These are phyloP conservation scores for Drosophila acutilabella DNA, from an alignment of 2,888 invertebrate species.

Conservation along the genomic window DNA sequence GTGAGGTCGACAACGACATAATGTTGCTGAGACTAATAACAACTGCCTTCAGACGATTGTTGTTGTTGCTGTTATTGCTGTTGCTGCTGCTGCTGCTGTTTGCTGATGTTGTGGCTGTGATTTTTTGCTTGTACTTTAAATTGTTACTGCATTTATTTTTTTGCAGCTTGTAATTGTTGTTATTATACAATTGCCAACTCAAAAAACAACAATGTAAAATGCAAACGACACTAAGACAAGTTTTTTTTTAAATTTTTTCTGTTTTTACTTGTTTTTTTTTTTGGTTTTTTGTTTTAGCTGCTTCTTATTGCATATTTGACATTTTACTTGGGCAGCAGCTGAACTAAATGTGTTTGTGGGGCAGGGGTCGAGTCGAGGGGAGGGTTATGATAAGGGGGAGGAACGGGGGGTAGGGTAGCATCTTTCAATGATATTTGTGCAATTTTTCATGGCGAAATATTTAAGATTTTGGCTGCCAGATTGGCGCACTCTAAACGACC, in stretches of 20 bases:
- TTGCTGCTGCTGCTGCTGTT: conserved; percentile 25
- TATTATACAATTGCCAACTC: conserved; percentile 71
- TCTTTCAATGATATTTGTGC: conserved; percentile 69
- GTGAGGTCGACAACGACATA: conserved; percentile 68
- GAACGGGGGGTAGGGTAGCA: conserved; percentile 14
- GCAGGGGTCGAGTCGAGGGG: not conserved
- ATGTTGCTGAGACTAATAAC: conserved; percentile 65
- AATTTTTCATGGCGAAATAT: conserved; percentile 76
- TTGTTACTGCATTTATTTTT: conserved; percentile 67
- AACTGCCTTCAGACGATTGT: conserved; percentile 65
- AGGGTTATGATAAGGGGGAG: not conserved
- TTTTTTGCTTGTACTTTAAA: conserved; percentile 64
- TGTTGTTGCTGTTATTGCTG: conserved; percentile 18
- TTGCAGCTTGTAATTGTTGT: conserved; percentile 75
- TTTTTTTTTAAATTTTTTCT: conserved; percentile 4
- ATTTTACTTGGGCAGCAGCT: conserved; percentile 69
- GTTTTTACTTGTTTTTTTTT: conserved; percentile 16
- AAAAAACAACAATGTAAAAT: conserved; percentile 51
- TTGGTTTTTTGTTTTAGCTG: conserved; percentile 25
- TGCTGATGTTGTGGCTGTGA: conserved; percentile 56
- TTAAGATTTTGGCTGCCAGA: conserved; percentile 64
- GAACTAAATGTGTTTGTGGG: conserved; percentile 23
- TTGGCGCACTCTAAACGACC: conserved; percentile 60
- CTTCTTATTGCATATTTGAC: conserved; percentile 74
- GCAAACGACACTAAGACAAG: conserved; percentile 51